A percentile compares a stretch with the other conserved stretches of the same genome.
phyloP scores from a whole-genome alignment of 2,797 vertebrate species.

The Galago senegalensis region DNA sequence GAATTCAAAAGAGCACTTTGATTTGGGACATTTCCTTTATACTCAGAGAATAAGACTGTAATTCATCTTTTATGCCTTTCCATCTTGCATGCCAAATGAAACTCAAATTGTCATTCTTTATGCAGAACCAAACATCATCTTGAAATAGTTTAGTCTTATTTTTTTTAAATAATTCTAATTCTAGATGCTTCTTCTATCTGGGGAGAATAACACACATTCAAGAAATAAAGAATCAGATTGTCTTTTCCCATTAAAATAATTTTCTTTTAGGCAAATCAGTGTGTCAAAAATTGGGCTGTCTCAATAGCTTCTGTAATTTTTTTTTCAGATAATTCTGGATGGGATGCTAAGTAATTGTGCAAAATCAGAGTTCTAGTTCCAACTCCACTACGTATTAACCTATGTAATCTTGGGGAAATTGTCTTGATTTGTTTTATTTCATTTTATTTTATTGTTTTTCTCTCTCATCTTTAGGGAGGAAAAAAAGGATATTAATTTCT shows the following conservation, averaged over 20 bases:
- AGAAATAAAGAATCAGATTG: constrained; percentile 74
- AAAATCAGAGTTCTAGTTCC: constrained; percentile 20
- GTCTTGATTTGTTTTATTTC: background rate
- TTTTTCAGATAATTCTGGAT: constrained; percentile 7
- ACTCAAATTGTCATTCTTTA: constrained; percentile 66
- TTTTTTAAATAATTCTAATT: constrained; percentile 76
- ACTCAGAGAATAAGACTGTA: constrained; percentile 69
- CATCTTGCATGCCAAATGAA: constrained; percentile 72
- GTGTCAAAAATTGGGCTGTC: constrained; percentile 51
- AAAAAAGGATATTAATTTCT: constrained; percentile 25
- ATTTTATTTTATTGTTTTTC: constrained; percentile 39
- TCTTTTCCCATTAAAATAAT: constrained; percentile 62
- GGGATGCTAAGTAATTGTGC: background rate
- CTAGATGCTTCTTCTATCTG: constrained; percentile 59
- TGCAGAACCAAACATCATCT: constrained; percentile 71
- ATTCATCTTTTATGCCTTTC: constrained; percentile 79
- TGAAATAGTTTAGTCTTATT: constrained; percentile 77
- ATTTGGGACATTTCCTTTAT: constrained; percentile 74
- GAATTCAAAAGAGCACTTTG: constrained; percentile 76
- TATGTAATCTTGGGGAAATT: background rate
- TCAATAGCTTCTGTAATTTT: constrained; percentile 44
- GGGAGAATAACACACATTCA: constrained; percentile 71
- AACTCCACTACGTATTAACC: background rate
- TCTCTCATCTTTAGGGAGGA: background rate
- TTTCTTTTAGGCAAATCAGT: constrained; percentile 61